Conservation (phyloP, 2,113 vertebrate species). For the Odocoileus virginianus region DNA sequence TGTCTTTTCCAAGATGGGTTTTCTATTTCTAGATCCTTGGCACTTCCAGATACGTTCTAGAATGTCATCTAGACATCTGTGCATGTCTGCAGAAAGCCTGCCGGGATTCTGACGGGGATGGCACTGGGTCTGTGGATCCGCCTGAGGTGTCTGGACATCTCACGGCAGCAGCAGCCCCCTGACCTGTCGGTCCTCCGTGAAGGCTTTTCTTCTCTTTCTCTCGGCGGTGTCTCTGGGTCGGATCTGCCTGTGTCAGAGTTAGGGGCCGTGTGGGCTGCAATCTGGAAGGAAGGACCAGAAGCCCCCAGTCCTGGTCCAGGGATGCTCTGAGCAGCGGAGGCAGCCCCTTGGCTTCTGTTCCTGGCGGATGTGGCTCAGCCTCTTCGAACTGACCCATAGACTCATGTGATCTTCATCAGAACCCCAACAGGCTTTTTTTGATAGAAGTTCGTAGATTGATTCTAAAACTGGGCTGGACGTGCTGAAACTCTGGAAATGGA, state of each 20-base stretch:
- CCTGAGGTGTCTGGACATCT: fast-evolving
- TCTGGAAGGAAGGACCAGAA: not conserved
- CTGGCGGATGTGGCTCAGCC: fast-evolving
- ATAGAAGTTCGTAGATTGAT: not conserved
- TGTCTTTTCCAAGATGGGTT: no score
- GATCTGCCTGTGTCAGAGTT: not conserved
- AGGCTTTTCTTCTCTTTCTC: not conserved
- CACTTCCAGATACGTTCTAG: not conserved
- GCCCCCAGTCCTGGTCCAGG: fast-evolving
- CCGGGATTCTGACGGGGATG: fast-evolving
- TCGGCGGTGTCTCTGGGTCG: fast-evolving
- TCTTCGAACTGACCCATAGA: not conserved
- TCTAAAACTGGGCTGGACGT: not conserved
- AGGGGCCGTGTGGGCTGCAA: fast-evolving
- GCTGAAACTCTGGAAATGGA: not conserved
- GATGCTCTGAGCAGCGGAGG: not conserved
- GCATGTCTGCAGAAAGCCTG: fast-evolving
- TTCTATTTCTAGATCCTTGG: not conserved
- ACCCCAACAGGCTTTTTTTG: not conserved
- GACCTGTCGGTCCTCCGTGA: fast-evolving
- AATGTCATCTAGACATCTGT: not conserved
- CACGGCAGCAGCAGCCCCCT: fast-evolving
- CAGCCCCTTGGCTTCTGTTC: not conserved
- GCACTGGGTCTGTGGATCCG: fast-evolving
- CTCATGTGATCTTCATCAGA: not conserved